A percentile compares a stretch with the other conserved stretches of the same genome.
Conservation (phyloP, 1,140 invertebrate species). For the Drosophila virilis region DNA sequence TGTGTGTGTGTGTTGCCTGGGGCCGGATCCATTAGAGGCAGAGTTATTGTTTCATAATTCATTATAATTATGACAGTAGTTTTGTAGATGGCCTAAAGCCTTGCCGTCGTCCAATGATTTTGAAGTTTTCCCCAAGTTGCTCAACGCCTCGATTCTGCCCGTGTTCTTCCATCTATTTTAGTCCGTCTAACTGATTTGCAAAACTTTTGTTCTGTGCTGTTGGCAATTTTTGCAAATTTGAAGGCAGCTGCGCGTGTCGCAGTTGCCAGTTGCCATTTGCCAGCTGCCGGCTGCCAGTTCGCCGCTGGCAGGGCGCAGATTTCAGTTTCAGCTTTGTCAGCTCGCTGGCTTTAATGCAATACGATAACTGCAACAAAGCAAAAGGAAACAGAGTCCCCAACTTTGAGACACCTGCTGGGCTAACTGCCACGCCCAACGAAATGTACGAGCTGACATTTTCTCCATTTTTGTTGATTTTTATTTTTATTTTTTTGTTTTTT, state of each 20-base stretch:
- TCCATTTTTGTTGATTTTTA: neutral
- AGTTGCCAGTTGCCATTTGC: slow-evolving; percentile 12
- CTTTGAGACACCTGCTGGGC: slow-evolving; percentile 17
- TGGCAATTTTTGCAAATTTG: slow-evolving; percentile 64
- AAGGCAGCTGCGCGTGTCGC: slow-evolving; percentile 42
- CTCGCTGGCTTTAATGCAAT: slow-evolving; percentile 40
- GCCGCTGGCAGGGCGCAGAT: slow-evolving; percentile 26
- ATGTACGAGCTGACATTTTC: neutral
- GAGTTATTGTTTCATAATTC: slow-evolving; percentile 72
- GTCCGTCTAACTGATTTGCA: slow-evolving; percentile 52
- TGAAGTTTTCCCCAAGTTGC: slow-evolving; percentile 40
- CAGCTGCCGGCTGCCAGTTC: slow-evolving; percentile 18
- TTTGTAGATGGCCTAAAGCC: slow-evolving; percentile 53
- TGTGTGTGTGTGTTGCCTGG: slow-evolving; percentile 3
- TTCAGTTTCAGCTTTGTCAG: slow-evolving; percentile 47
- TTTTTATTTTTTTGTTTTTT: neutral
- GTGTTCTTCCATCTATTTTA: slow-evolving; percentile 20
- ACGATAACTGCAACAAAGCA: slow-evolving; percentile 44
- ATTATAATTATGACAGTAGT: slow-evolving; percentile 76
- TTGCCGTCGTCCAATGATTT: slow-evolving; percentile 46
- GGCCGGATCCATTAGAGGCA: slow-evolving; percentile 43
- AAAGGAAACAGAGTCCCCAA: slow-evolving; percentile 5
- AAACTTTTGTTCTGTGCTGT: slow-evolving; percentile 56
- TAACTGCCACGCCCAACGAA: slow-evolving; percentile 4
- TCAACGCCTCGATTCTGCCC: neutral